Conservation (phyloP, 92 coral and sea anemone species). For the Parazoanthus darwini region DNA sequence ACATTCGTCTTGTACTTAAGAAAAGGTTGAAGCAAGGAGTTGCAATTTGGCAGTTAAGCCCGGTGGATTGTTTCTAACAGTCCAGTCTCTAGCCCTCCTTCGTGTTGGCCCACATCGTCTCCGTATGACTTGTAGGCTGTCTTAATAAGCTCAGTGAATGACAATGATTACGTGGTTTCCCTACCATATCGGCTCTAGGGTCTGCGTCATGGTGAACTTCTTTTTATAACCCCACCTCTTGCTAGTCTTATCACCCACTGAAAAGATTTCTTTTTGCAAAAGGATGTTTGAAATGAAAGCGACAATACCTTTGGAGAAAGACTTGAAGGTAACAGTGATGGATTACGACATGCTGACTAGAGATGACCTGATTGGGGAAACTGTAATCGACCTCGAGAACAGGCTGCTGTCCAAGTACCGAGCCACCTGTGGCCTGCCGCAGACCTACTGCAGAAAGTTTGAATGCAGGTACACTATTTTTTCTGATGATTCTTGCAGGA, state of each 20-base stretch:
- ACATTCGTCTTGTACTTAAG: too few relatives aligned
- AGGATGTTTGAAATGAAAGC: constrained; percentile 80
- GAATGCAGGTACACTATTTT: constrained; percentile 27
- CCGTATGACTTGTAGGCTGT: not conserved
- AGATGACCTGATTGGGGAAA: constrained; percentile 82
- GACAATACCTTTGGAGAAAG: constrained; percentile 74
- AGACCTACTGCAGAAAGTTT: constrained; percentile 63
- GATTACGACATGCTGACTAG: constrained; percentile 68
- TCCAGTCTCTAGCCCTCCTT: not conserved
- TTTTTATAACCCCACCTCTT: not conserved
- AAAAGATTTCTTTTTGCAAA: not conserved
- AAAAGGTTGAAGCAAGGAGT: too few relatives aligned
- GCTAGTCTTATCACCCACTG: not conserved
- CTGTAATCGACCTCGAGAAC: constrained; percentile 81
- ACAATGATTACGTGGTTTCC: not conserved
- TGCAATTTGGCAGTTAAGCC: not conserved
- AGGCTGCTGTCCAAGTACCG: constrained; percentile 73
- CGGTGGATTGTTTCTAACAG: not conserved
- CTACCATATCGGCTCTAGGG: not conserved
- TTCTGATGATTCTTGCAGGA: not conserved
- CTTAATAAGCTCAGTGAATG: not conserved
- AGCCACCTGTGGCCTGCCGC: constrained; percentile 84
- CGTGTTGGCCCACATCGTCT: not conserved
- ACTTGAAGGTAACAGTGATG: constrained; percentile 67
- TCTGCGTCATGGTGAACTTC: not conserved